A percentile compares a stretch with the other conserved stretches of the same genome.
phyloP scores from a whole-genome alignment of 2,113 vertebrate genomes.

The Telmatochromis sp. region DNA sequence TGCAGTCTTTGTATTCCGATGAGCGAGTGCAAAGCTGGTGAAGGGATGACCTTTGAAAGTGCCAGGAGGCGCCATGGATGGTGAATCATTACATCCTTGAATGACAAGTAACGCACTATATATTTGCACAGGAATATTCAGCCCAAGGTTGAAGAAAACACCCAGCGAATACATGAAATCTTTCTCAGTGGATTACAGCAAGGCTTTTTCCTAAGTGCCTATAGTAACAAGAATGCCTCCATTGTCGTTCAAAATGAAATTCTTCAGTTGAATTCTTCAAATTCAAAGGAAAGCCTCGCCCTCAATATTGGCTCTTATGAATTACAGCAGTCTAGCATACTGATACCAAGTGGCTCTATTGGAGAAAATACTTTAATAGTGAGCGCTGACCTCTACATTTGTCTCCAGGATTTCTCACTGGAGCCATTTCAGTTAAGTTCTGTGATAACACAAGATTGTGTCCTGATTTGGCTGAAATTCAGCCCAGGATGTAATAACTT shows the following conservation, averaged over 20 bases:
- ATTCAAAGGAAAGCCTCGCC: neutral
- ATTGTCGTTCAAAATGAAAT: slow-evolving; percentile 9
- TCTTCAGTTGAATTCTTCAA: neutral
- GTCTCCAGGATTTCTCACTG: neutral
- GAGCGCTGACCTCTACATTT: neutral
- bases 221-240: neutral
- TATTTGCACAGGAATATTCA: neutral
- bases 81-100: slow-evolving; percentile 47
- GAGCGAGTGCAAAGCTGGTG: slow-evolving; percentile 4
- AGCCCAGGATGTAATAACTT: slow-evolving; percentile 6
- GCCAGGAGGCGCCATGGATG: slow-evolving; percentile 22
- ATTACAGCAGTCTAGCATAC: neutral
- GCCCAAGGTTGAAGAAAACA: slow-evolving; percentile 31
- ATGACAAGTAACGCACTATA: slow-evolving; percentile 32
- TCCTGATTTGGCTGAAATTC: slow-evolving; percentile 43
- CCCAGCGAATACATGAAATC: slow-evolving; percentile 28
- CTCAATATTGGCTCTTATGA: neutral
- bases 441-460: slow-evolving; percentile 2
- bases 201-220: neutral
- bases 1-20: slow-evolving; percentile 40
- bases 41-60: slow-evolving; percentile 47
- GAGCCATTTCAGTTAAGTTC: slow-evolving; percentile 24
- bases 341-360: neutral
- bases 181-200: neutral
- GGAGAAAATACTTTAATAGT: neutral